Evolutionary conservation across 2,797 vertebrate species (phyloP), one percentile per base, ranked within the genome.

Genomic region (Tachyglossus aculeatus): DNA sequence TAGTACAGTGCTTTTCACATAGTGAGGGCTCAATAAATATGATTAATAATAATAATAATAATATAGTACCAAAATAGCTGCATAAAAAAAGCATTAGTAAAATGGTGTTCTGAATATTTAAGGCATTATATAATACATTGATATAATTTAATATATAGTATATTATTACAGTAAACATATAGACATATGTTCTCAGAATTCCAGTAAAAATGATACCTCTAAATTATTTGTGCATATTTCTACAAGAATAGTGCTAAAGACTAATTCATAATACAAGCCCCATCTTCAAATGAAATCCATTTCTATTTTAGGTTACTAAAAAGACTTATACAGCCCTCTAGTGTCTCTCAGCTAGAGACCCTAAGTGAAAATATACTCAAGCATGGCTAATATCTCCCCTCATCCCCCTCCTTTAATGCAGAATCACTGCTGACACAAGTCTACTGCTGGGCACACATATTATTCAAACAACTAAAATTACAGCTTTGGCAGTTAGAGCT

Each of bases 291-390:
- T 29, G 19, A 3, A 15, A 54, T 59, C 36, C 19, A 66, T n/a
- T 53, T 83, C 50, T 56, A 47, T 67, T 77, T 27, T 7, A 73
- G 27, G 45, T 76, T 55, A 74, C 62, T 80, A 63, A 64, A 72
- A 82, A 77, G 89, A 82, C 86, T 91, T 83, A 80, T 83, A 90
- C 80, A 91, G 89, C 88, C 88, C 86, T 89, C 89, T 92, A 91
- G 91, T 89, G 91, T 93, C 90, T 57, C 68, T 79, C 86, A 37
- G 54, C 15, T 57, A 81, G 32, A 90, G 71, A 74, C 76, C 71
- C 48, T 53, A n/a, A 36, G 6, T 58, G 45, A 75, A 79, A 83
- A 73, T 6, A 76, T 50, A 47, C 25, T 51, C 25, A 34, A 55
- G 29, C 51, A 39, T 59, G 31, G 64, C 1, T 39, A 37, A 69